Base-by-base conservation (phyloP, 2,113 vertebrate species). In the Heliornis fulica region DNA sequence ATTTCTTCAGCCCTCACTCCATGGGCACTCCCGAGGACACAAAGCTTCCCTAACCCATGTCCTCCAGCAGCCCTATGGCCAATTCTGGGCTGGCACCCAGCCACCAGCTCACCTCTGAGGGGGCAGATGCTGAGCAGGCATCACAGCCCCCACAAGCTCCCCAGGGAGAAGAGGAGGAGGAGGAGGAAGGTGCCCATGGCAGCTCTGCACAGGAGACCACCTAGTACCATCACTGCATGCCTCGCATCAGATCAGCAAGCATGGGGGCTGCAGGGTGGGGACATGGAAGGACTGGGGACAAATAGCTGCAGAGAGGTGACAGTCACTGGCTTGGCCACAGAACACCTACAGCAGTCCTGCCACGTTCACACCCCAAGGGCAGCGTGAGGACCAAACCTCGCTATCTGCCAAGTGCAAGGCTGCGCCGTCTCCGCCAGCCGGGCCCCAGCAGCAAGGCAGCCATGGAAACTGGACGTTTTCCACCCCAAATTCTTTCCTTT, bases 401-500 rank as follows among this genome's bases (percentile, higher is more conserved):
- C 78, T 80, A 69, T 93, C 94, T 46, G 77, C 75, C 2, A 4
- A 5, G 90, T 5, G 7, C 89, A 10, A 82, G 75, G 46, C 93
- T 4, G 74, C 19, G 11, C 91, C 12, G 45, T 71, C 93, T 10
- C 88, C 43, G 3, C n/a, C 72, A 59, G 38, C n/a, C 53, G 43
- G 5, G 90, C 92, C 92, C 81, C 68, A 43, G 70, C 79, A 53
- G 60, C 18, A 1, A 48, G 41, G 51, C 87, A 84, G 93, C 95
- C 93, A 65, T 54, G 92, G 93, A 95, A 97, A 95, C 31, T 80
- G 93, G 94, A 90, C 21, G 4, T 29, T 43, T 94, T 90, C 96
- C 95, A 94, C 85, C 64, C 74, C 17, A 9, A 96, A 96, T 96
- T 95, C 96, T 89, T 93, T 81, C 94, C 92, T 71, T 66, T 74